These are phyloP conservation scores for Brachionus rotundiformis DNA, from an alignment of 1,140 invertebrate species.

Conservation along the genomic window DNA sequence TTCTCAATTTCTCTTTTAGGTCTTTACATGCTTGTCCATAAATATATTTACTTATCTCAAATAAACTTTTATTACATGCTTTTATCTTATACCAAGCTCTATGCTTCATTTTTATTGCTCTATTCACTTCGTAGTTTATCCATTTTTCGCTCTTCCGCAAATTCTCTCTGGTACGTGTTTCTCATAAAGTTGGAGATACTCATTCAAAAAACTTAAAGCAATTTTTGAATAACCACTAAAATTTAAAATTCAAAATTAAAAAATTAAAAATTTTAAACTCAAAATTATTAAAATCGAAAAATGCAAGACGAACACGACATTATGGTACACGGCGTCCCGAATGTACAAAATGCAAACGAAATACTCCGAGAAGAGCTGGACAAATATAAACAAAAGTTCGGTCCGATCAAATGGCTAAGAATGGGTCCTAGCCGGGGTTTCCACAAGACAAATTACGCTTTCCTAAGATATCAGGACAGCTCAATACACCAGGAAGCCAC, in stretches of 20 bases:
- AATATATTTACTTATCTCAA: not conserved
- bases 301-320: not conserved
- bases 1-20: not conserved
- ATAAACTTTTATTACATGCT: not conserved
- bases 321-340: not conserved
- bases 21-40: not conserved
- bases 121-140: no score
- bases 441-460: not conserved
- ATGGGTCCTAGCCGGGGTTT: not conserved
- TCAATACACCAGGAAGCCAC: not conserved
- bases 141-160: no score
- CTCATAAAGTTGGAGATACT: no score
- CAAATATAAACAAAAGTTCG: no score
- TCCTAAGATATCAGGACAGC: not conserved
- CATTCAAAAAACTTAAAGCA: not conserved
- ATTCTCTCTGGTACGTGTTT: no score
- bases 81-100: not conserved
- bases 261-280: not conserved
- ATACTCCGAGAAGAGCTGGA: no score
- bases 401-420: no score
- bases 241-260: no score
- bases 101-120: not conserved
- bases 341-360: not conserved
- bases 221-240: no score
- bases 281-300: not conserved